Base-by-base conservation (phyloP, 1,140 invertebrate genomes). In the Oscheius sp. region DNA sequence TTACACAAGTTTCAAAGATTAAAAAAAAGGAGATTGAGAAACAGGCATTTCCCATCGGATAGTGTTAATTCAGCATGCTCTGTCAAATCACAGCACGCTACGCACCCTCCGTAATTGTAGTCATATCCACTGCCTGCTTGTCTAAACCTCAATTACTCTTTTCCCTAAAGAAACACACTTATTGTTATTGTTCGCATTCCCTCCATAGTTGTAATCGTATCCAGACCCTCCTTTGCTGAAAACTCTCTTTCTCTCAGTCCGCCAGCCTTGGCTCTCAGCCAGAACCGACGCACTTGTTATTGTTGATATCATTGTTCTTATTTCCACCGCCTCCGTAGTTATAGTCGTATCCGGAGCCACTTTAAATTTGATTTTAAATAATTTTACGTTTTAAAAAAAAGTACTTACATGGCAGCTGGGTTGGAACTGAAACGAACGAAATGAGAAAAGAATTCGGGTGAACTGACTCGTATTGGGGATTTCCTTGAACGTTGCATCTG, bases 401-500 rank as follows among this genome's bases (percentile, higher is more conserved):
- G 28, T 55, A 7, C 23, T 7, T 23, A 20, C 15, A 15, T 15
- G 49, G 49, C 28, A 20, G 23, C 23, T 23, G 28, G 7, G n/a
- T n/a, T 13, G 49, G n/a, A 42, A 42, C n/a, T 42, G 38, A n/a
- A 42, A 42, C 38, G 7, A n/a, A 10, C 7, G 7, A 10, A 7
- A 13, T 58, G 26, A 23, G 34, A 62, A 10, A 32, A 28, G 3
- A 29, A 31, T n/a, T 62, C n/a, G n/a, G n/a, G n/a, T n/a, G n/a
- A n/a, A n/a, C 31, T 62, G 18, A 62, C 59, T 31, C 31, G 32
- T 65, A 73, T 3, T 52, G 34, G 0, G 70, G 70, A 38, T 73
- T 73, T 35, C 70, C 70, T 10, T 35, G 46, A 20, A 73, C 70
- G 32, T 73, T 73, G 29, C 70, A 73, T 52, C 70, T 42, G 52